phyloP scores from a whole-genome alignment of 2,797 vertebrate species.

The Gadopsis marmoratus region DNA sequence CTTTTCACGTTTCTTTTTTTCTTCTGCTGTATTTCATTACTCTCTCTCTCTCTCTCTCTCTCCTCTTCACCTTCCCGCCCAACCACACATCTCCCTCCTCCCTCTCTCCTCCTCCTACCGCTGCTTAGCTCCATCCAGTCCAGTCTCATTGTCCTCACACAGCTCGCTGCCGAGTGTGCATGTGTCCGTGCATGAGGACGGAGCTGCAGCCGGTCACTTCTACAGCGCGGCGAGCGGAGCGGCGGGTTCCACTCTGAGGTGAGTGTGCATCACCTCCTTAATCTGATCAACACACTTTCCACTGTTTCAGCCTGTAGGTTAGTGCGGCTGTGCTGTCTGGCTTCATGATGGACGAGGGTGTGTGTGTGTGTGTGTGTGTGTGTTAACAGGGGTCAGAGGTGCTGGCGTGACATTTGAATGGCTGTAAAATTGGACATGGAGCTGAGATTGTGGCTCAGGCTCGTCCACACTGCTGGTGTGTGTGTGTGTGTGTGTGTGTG shows the following conservation, averaged over 20 bases:
- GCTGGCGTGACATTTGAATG: slow-evolving; percentile 56
- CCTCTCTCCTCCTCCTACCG: slow-evolving; percentile 48
- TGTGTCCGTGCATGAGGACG: slow-evolving; percentile 55
- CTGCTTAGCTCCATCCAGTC: slow-evolving; percentile 72
- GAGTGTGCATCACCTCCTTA: slow-evolving; percentile 52
- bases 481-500: slow-evolving; percentile 16
- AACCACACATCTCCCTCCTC: slow-evolving; percentile 64
- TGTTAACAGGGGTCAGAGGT: slow-evolving; percentile 60
- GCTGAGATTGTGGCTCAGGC: slow-evolving; percentile 48
- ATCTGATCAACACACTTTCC: background rate
- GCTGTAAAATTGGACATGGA: slow-evolving; percentile 44
- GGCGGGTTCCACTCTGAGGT: slow-evolving; percentile 62
- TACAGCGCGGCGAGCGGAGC: slow-evolving; percentile 23
- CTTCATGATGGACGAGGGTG: background rate
- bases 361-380: background rate
- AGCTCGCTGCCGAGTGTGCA: slow-evolving; percentile 47
- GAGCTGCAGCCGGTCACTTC: slow-evolving; percentile 43
- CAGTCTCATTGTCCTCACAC: slow-evolving; percentile 75
- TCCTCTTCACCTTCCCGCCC: slow-evolving; percentile 64
- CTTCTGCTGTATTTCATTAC: slow-evolving; percentile 58
- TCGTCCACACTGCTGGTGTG: slow-evolving; percentile 46
- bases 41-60: slow-evolving; percentile 34
- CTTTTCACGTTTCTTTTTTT: slow-evolving; percentile 38
- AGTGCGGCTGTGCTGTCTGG: slow-evolving; percentile 4
- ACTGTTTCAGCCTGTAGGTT: background rate